Evolutionary conservation across 2,888 invertebrate species (phyloP).

Genomic region (Drosophila ochracea): DNA sequence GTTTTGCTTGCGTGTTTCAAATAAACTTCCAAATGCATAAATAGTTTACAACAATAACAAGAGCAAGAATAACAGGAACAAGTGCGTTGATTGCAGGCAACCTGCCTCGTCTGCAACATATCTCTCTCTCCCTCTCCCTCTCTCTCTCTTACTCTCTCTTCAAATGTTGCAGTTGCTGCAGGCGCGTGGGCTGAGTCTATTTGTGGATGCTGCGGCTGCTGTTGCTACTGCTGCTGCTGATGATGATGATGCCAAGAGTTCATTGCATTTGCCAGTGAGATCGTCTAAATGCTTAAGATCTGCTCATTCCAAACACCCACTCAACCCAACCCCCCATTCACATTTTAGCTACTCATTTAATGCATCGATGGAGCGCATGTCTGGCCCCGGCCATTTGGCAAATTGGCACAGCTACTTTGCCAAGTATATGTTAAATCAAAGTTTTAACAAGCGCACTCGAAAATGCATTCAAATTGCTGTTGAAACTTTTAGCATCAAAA

Average conservation of each 20-base stretch:
- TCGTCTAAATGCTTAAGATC: constrained; percentile 13
- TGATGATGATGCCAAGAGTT: constrained; percentile 56
- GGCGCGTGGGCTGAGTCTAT: constrained; percentile 64
- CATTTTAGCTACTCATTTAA: constrained; percentile 52
- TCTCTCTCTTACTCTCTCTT: not conserved
- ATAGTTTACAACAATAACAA: constrained; percentile 80
- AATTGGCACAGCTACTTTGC: constrained; percentile 21
- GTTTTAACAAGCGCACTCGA: constrained; percentile 13
- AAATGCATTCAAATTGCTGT: constrained; percentile 8
- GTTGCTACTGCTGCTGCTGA: not conserved
- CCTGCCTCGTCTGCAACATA: constrained; percentile 50
- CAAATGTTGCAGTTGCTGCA: constrained; percentile 18
- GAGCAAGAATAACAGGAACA: constrained; percentile 65
- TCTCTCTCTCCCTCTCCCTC: not conserved
- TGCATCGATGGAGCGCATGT: constrained; percentile 45
- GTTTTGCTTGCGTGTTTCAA: constrained; percentile 65
- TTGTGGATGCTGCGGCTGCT: constrained; percentile 22
- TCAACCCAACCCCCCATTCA: not conserved
- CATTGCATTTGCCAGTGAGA: constrained; percentile 55
- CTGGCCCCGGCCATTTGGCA: constrained; percentile 40
- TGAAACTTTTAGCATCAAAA: constrained; percentile 2
- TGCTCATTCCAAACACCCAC: constrained; percentile 1
- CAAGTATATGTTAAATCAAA: constrained; percentile 14
- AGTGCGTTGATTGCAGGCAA: constrained; percentile 76
- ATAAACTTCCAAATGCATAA: constrained; percentile 79